Evolutionary conservation across 2,113 vertebrate genomes (phyloP).

Genomic region (Lamprologus tigripictilis): DNA sequence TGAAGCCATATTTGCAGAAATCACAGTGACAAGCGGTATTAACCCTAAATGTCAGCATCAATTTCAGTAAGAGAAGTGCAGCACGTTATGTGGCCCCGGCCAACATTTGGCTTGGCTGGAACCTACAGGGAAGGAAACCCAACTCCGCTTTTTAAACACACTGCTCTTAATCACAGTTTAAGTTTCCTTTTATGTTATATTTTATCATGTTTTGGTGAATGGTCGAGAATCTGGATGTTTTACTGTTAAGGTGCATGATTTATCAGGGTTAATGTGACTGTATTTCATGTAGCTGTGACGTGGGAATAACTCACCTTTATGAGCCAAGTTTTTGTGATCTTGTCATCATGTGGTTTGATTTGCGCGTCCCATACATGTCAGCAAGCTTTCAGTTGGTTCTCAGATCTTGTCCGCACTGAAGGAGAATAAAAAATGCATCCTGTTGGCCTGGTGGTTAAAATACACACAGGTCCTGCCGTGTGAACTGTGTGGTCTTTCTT

Average conservation of each 20-base stretch:
- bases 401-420: neutral
- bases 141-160: constrained; percentile 10
- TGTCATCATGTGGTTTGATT: constrained; percentile 18
- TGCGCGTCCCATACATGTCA: neutral
- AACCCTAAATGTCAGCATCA: constrained; percentile 55
- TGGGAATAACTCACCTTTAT: constrained; percentile 6
- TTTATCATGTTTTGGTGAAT: neutral
- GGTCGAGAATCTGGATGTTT: neutral
- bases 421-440: neutral
- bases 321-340: neutral
- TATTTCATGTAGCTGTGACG: neutral
- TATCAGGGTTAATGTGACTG: neutral
- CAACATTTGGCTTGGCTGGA: constrained; percentile 32
- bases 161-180: constrained; percentile 24
- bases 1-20: constrained; percentile 49
- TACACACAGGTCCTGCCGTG: neutral
- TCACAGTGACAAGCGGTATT: constrained; percentile 56
- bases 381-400: neutral
- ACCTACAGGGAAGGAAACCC: constrained; percentile 28
- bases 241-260: neutral
- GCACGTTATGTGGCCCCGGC: neutral
- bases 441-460: neutral
- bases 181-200: constrained; percentile 17
- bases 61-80: constrained; percentile 28
- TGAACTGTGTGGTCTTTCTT: neutral